Base-by-base conservation (phyloP, 2,797 vertebrate genomes). In the Pempheris klunzingeri region DNA sequence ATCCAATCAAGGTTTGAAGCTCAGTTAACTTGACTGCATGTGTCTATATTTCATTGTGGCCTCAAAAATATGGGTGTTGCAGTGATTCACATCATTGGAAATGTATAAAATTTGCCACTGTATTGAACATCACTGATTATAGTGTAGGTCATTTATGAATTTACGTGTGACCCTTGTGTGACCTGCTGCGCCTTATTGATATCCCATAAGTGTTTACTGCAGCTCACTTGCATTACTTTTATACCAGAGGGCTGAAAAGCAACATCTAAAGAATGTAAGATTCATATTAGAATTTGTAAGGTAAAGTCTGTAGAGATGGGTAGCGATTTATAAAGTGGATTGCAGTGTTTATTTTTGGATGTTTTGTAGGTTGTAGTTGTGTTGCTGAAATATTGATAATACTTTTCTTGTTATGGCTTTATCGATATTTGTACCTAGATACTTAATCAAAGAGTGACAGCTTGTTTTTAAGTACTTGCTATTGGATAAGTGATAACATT, bases 171-270 rank as follows among this genome's bases (percentile, higher is more conserved):
- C 82, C 17, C 81, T 68, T 74, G 57, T 28, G 46, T 30, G 58
- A 70, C 60, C 50, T 46, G 18, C 69, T 85, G 54, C 70, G 64
- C 63, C 14, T 39, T 71, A 83, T 89, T 58, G 61, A 87, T 82
- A 71, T 63, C 54, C 66, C 20, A 74, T 82, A 74, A 74, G 46
- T 43, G 34, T 63, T 62, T 58, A 30, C 78, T 79, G 54, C 58
- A 15, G 30, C 34, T 20, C 28, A 34, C 44, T 18, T 55, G 44
- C 52, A 53, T 47, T 46, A 32, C 74, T 38, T 39, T 55, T 10
- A 36, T 30, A 24, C 7, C 38, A 43, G 26, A 47, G 57, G 52
- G 43, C 18, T 32, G 9, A 17, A 75, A 49, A 62, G n/a, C 3
- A 64, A 47, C 12, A 46, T 46, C 24, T 11, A 58, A 7, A 62